phyloP scores from a whole-genome alignment of 2,113 vertebrate species.

The Nasalis larvatus region DNA sequence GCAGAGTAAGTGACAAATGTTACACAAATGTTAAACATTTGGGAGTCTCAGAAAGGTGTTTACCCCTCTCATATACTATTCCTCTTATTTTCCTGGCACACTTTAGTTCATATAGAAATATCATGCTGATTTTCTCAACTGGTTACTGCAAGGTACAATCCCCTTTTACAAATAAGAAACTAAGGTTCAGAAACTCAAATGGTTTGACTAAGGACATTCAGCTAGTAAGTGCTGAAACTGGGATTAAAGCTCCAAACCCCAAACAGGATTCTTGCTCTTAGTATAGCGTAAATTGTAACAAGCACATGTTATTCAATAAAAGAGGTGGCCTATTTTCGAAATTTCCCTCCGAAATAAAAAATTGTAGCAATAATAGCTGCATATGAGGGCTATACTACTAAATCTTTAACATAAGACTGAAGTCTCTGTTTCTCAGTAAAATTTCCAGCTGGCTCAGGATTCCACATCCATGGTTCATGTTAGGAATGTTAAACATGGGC shows the following conservation, averaged over 20 bases:
- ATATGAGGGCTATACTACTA: neutral
- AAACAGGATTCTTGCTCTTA: neutral
- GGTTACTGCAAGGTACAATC: neutral
- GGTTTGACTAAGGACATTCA: neutral
- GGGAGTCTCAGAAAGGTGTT: neutral
- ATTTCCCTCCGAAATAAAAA: neutral
- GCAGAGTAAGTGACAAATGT: neutral
- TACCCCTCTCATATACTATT: neutral
- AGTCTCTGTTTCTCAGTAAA: neutral
- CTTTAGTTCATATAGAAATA: neutral
- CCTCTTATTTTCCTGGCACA: neutral
- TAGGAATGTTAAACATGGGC: neutral
- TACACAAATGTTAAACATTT: too few relatives aligned
- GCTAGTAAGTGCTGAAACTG: neutral
- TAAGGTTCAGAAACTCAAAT: neutral
- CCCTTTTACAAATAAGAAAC: neutral
- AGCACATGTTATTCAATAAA: neutral
- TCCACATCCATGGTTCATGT: neutral
- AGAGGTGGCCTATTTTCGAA: neutral
- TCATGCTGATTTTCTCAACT: neutral
- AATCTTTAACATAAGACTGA: neutral
- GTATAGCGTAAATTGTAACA: neutral
- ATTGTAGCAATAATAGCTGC: neutral
- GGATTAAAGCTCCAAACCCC: neutral
- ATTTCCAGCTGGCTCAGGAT: neutral